Evolutionary conservation across 2,113 vertebrate genomes (phyloP).

Genomic region (Cranoglanis bouderius): DNA sequence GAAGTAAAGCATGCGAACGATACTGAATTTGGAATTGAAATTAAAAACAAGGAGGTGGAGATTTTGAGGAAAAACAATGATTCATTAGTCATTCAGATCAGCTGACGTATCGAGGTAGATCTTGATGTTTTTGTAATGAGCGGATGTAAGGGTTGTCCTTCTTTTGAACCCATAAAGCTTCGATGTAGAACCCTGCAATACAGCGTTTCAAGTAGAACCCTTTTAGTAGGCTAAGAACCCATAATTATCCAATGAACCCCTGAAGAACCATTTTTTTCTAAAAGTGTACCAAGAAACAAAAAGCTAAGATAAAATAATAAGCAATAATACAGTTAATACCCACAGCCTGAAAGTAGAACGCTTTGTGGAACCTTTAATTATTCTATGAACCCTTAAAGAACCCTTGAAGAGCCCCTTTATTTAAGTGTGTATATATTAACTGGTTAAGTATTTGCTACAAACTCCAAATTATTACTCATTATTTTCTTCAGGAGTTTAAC

Average conservation of each 20-base stretch:
- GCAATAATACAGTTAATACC: not conserved
- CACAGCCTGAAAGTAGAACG: not conserved
- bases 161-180: not conserved
- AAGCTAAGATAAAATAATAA: not conserved
- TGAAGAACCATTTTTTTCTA: not conserved
- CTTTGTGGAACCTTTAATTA: not conserved
- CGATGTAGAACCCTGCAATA: not conserved
- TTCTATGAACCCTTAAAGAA: not conserved
- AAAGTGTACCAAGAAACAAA: not conserved
- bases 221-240: not conserved
- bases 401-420: not conserved
- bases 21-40: conserved; percentile 41
- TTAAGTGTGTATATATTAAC: not conserved
- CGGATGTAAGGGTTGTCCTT: not conserved
- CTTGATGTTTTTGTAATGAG: not conserved
- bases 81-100: not conserved
- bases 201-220: not conserved
- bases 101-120: not conserved
- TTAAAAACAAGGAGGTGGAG: conserved; percentile 23
- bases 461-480: not conserved
- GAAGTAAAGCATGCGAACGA: conserved; percentile 36
- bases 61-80: not conserved
- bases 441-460: not conserved
- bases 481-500: not conserved
- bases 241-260: not conserved